Percentiles rank a stretch among this genome's conserved stretches.
Conservation (phyloP, 2,797 vertebrate genomes). For the Lacerta viridis region DNA sequence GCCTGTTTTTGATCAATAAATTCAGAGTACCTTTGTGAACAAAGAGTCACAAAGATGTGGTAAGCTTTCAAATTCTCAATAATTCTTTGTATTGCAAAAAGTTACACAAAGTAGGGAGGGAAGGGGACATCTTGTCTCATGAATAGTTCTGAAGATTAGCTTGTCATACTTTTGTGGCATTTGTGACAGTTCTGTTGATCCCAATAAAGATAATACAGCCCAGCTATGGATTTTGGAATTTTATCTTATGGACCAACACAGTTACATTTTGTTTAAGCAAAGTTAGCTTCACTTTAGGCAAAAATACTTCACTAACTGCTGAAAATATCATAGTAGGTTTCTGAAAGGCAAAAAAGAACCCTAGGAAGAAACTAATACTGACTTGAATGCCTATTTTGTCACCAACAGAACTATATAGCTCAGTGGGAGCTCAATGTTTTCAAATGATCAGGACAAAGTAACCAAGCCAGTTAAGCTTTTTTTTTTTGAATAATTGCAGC, state of each 20-base stretch:
- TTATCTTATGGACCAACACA: no score
- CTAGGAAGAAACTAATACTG: neutral
- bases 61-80: no score
- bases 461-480: neutral
- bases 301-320: neutral
- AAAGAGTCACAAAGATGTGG: no score
- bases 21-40: no score
- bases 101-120: no score
- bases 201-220: no score
- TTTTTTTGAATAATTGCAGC: neutral
- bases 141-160: no score
- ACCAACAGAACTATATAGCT: neutral
- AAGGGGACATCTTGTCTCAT: no score
- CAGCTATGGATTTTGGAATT: neutral
- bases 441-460: neutral
- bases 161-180: no score
- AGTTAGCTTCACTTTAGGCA: neutral
- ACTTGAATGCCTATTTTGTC: neutral
- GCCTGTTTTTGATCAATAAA: neutral
- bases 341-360: neutral
- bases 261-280: neutral
- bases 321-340: neutral
- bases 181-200: no score
- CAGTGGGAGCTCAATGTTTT: slow-evolving; percentile 2
- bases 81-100: no score